Base-by-base conservation (phyloP, 2,888 invertebrate genomes). In the Euzetes globulus region DNA sequence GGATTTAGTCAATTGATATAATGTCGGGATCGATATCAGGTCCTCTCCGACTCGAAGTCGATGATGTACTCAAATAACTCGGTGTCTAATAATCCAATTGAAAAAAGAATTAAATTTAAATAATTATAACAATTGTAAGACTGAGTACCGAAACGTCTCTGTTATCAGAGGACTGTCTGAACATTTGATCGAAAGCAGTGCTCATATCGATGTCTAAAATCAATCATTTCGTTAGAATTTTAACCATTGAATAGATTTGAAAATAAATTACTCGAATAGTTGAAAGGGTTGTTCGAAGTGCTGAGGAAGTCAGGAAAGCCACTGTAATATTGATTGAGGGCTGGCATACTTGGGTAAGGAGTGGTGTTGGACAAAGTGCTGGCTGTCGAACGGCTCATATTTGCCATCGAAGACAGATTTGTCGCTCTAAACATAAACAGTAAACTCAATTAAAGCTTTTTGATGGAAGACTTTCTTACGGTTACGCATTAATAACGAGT, bases 1-100 rank as follows among this genome's bases (percentile, higher is more conserved):
- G 17, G 1, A 60, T 9, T 29, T 22, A 68, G 45, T 68, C 68
- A 19, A 68, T 68, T 33, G 68, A 68, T 13, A 68, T 68, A 15
- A 68, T 68, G 22, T 68, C 68, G 19, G 68, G 68, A 45, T 68
- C 68, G 4, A n/a, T n/a, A 7, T 63, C 63, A 27, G 33, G 63
- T 1, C 1, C 13, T 63, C 63, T 63, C 33, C 63, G 33, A 25
- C 17, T 63, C 5, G 33, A 63, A 55, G 9, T 55, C 19, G 55
- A 55, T 5, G 13, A 15, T 55, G 55, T 55, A 13, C 22, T 55
- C 55, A 55, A 11, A 33, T 33, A 33, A 37, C 27, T 63, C 1
- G 33, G 25, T 13, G 29, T 27, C 63, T 63, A 63, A 25, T 29
- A 11, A 60, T 25, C 19, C 19, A 60, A 29, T 27, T 15, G 1